Evolutionary conservation across 2,888 invertebrate genomes (phyloP).

Genomic region (Quadriops clusia): DNA sequence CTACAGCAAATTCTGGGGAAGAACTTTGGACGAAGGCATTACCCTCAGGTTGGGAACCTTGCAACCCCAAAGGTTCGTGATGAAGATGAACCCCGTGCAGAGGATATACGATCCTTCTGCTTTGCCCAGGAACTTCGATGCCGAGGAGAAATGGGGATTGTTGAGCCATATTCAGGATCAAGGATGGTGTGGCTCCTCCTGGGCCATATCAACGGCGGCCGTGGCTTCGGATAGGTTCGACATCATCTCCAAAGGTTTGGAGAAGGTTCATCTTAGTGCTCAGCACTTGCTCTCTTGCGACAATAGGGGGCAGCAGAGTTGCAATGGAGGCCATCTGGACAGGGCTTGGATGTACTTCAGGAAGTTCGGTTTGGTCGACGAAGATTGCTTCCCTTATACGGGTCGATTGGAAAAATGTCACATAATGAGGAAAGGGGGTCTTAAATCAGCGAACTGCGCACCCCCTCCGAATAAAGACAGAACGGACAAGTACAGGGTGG

Average conservation of each 20-base stretch:
- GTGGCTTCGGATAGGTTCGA: slow-evolving; percentile 68
- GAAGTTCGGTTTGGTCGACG: slow-evolving; percentile 70
- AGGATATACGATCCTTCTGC: slow-evolving; percentile 44
- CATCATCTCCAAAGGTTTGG: slow-evolving; percentile 72
- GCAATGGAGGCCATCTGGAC: slow-evolving; percentile 81
- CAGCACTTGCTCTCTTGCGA: slow-evolving; percentile 85
- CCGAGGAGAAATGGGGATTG: slow-evolving; percentile 60
- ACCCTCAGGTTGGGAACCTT: slow-evolving; percentile 43
- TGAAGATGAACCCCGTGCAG: slow-evolving; percentile 47
- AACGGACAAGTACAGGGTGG: slow-evolving; percentile 55
- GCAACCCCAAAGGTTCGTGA: slow-evolving; percentile 39
- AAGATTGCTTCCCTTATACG: slow-evolving; percentile 74
- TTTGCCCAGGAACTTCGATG: slow-evolving; percentile 65
- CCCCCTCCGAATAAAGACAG: slow-evolving; percentile 39
- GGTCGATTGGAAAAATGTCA: slow-evolving; percentile 52
- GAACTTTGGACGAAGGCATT: slow-evolving; percentile 69
- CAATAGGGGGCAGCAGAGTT: slow-evolving; percentile 62
- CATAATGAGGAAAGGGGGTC: slow-evolving; percentile 38
- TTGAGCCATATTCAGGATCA: slow-evolving; percentile 63
- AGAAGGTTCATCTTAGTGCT: slow-evolving; percentile 60
- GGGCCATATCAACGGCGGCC: slow-evolving; percentile 80
- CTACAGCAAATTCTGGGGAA: slow-evolving; percentile 75
- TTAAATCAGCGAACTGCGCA: slow-evolving; percentile 45
- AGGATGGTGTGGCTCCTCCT: slow-evolving; percentile 77
- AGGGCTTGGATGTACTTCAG: slow-evolving; percentile 84